Evolutionary conservation across 2,113 vertebrate species (phyloP), one percentile per base, ranked within the genome.

Genomic region (Clarias macrocephalus): DNA sequence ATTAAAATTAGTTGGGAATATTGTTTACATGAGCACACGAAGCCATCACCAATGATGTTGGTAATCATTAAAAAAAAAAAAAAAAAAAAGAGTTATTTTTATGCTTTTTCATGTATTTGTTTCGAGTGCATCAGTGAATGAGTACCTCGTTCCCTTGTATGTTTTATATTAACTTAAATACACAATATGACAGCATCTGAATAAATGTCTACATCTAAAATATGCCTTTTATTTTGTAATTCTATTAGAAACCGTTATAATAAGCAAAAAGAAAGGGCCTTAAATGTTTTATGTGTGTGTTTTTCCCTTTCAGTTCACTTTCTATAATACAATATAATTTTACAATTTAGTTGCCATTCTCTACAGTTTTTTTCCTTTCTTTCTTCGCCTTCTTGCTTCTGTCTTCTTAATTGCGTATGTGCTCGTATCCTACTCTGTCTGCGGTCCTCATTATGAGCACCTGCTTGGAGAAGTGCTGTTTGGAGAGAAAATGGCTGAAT

Each of bases 371-470:
- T 18, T 56, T 28, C 16, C 0, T 73, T 11, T 37, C 68, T 72
- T 30, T 72, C 68, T 52, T 25, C 9, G 1, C 57, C 21, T 56
- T 19, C 0, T 21, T 57, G 16, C 54, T 6, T 66, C 23, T 52
- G 8, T 16, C 68, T 66, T 59, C 63, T 19, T 84, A 65, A 81
- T 59, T 87, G 66, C 13, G 21, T 37, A 19, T 59, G 57, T 86
- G 82, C 57, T 57, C 56, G 33, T 80, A 75, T 76, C 85, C 81
- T 42, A 21, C 42, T 25, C 30, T 85, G 28, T 84, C n/a, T 66
- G 30, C 33, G 37, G 12, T 86, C 19, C 62, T 86, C 37, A 62
- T 56, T 84, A 60, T 82, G 52, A 83, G 80, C 88, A 83, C 54
- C 88, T 86, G 88, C 63, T 60, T 42, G 13, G 15, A 80, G n/a